phyloP scores from a whole-genome alignment of 2,888 invertebrate species.

The Pasiphila rectangulata region DNA sequence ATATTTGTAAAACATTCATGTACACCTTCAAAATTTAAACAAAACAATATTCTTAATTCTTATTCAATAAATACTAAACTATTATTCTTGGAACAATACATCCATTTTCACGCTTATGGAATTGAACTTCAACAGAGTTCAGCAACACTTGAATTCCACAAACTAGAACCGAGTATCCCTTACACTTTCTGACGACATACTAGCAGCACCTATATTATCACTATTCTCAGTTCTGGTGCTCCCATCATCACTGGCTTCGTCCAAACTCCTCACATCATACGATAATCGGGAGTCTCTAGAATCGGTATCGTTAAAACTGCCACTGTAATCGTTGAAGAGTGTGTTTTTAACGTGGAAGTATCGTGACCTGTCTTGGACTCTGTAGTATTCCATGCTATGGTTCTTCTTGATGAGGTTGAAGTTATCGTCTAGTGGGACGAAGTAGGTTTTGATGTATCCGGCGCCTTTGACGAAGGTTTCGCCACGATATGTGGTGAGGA shows the following conservation, averaged over 20 bases:
- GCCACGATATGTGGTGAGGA: constrained; percentile 85
- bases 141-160: background rate
- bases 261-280: constrained; percentile 41
- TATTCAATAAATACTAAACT: background rate
- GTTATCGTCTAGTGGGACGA: constrained; percentile 84
- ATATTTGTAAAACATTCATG: too few relatives aligned
- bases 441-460: constrained; percentile 85
- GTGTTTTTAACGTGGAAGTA: constrained; percentile 49
- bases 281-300: constrained; percentile 38
- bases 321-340: constrained; percentile 36
- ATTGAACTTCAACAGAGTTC: background rate
- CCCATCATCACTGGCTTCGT: constrained; percentile 37
- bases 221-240: constrained; percentile 30
- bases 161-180: constrained; percentile 49
- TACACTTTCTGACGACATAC: constrained; percentile 45
- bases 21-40: background rate
- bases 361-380: constrained; percentile 46
- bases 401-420: constrained; percentile 74
- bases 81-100: background rate
- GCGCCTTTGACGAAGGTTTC: constrained; percentile 87
- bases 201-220: constrained; percentile 37
- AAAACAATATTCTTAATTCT: background rate
- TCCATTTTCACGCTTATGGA: background rate
- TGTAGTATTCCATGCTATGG: constrained; percentile 52
- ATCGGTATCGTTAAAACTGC: constrained; percentile 22